Evolutionary conservation across 2,888 invertebrate genomes (phyloP), one percentile per base, ranked within the genome.

Genomic region (Pristionchus maxplancki): DNA sequence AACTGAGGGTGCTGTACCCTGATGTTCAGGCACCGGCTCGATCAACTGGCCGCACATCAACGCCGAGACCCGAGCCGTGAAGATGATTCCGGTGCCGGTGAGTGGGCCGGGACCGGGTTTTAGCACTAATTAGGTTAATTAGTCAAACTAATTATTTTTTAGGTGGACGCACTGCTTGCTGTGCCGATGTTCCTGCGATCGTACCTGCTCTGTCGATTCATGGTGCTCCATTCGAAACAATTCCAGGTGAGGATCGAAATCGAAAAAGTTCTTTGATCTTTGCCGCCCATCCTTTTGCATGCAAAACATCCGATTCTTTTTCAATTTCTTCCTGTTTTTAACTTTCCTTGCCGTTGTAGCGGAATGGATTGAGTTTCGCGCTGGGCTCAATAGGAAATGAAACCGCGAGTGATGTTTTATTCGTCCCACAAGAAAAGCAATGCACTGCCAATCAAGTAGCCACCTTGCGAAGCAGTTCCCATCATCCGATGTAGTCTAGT

Each of bases 121-220:
- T 67, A n/a, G 11, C 44, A 44, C 6, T n/a, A 62, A 78, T 24
- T 11, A 48, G 24, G 31, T 88, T 98, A 93, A 97, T 98, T 96
- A 97, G 98, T 58, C 1, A 64, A 34, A 64, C 5, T 11, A 28
- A n/a, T 78, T 17, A 44, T n/a, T 78, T 1, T n/a, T 40, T 98
- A 98, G 89, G 97, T 98, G 95, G 99, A 99, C 95, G 98, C 99
- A 94, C 97, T 98, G 93, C 96, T 99, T 94, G 98, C 99, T 94
- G 96, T 99, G 95, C 99, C 99, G 95, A 99, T 99, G 99, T 99
- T 99, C 96, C 97, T 99, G 95, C 97, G 99, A 95, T 97, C 99
- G 95, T 99, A 99, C 96, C 97, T 99, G 95, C 98, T 99, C 96
- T 99, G 98, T 96, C 97, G 99, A 95, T 99, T 99, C 95, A 99